A percentile compares a stretch with the other conserved stretches of the same genome.
These are phyloP conservation scores for Apodemia mormo DNA, from an alignment of 2,888 invertebrate genomes.

Conservation along the genomic window DNA sequence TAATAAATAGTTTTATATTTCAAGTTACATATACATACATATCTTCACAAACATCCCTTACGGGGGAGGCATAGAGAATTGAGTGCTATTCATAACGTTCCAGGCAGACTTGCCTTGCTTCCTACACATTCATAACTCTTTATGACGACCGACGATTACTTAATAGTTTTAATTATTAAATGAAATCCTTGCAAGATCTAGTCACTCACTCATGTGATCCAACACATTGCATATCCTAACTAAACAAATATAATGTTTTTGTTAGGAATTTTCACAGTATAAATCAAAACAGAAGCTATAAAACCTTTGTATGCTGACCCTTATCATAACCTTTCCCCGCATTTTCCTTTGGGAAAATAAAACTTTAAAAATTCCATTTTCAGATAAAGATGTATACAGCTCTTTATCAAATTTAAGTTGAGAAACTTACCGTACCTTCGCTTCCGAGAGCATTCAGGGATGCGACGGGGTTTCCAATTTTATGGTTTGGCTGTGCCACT, in stretches of 20 bases:
- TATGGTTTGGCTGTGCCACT: slow-evolving; percentile 18
- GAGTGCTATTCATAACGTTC: no score
- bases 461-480: slow-evolving; percentile 24
- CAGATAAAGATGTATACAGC: slow-evolving; percentile 21
- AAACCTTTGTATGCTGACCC: neutral
- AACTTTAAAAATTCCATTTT: slow-evolving; percentile 20
- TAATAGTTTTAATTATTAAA: no score
- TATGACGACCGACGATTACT: no score
- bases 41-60: no score
- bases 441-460: slow-evolving; percentile 14
- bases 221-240: neutral
- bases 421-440: slow-evolving; percentile 20
- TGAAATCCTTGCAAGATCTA: no score
- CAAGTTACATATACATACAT: no score
- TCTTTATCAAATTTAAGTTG: slow-evolving; percentile 25
- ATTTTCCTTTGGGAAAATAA: slow-evolving; percentile 7
- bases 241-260: neutral
- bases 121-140: no score
- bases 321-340: neutral
- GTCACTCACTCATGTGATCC: no score
- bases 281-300: neutral
- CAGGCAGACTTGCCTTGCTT: no score
- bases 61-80: no score
- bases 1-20: no score
- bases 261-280: no score